Percentiles rank a stretch among this genome's conserved stretches.
These are phyloP conservation scores for Lithobius niger DNA, from an alignment of 1,140 invertebrate species.

Conservation along the genomic window DNA sequence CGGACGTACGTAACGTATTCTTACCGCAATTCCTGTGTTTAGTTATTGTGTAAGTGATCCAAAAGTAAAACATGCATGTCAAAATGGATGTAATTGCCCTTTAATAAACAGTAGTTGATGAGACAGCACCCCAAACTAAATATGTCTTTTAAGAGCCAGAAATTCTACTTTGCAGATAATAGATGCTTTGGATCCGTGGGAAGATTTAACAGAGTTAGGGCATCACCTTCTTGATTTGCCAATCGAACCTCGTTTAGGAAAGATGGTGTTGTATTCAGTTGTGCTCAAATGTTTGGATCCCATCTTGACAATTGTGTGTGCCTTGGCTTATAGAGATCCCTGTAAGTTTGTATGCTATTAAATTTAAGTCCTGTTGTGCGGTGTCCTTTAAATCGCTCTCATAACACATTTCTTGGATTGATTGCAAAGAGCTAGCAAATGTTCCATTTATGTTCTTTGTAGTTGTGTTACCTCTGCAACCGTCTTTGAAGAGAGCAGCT, in stretches of 20 bases:
- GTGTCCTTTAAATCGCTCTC: too few species aligned
- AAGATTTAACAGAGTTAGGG: constrained; percentile 76
- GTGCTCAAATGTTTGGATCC: constrained; percentile 90
- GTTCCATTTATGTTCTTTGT: constrained; percentile 41
- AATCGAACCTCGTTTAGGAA: constrained; percentile 76
- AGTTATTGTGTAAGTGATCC: too few species aligned
- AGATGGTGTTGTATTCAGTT: constrained; percentile 80
- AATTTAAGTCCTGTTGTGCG: neutral
- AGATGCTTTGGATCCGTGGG: constrained; percentile 64
- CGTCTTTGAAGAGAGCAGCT: constrained; percentile 47
- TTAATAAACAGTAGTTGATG: too few species aligned
- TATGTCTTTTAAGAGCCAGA: neutral
- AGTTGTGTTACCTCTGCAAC: constrained; percentile 57
- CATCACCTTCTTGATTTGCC: constrained; percentile 75
- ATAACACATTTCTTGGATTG: too few species aligned
- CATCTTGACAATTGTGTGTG: constrained; percentile 79
- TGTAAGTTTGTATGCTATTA: constrained; percentile 31
- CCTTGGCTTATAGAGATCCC: constrained; percentile 60
- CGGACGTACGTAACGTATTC: too few species aligned
- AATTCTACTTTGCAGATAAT: constrained; percentile 44
- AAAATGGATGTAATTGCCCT: too few species aligned
- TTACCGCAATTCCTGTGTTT: too few species aligned
- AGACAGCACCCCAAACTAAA: constrained; percentile 4
- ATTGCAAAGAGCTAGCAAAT: too few species aligned
- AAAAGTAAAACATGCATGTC: too few species aligned